Conservation (phyloP, 2,888 invertebrate species). For the Nebria brevicollis region DNA sequence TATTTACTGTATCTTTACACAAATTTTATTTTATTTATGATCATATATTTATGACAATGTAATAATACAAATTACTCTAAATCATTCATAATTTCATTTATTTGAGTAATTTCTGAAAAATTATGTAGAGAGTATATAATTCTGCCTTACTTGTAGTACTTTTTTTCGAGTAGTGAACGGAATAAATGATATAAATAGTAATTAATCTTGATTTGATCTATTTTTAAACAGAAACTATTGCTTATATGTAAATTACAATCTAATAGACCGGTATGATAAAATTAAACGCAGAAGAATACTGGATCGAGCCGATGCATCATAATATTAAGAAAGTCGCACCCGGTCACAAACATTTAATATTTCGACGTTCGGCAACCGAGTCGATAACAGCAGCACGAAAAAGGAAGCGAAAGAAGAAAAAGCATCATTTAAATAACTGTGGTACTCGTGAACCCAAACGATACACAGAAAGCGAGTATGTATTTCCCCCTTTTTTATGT, state of each 20-base stretch:
- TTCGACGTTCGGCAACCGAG: slow-evolving; percentile 73
- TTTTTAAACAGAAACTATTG: background rate
- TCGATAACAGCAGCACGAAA: slow-evolving; percentile 57
- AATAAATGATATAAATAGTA: background rate
- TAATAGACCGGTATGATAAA: slow-evolving; percentile 74
- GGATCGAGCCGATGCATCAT: slow-evolving; percentile 76
- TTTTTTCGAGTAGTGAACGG: too few relatives aligned
- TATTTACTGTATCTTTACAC: too few relatives aligned
- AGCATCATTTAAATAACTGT: slow-evolving; percentile 66
- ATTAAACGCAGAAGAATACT: slow-evolving; percentile 74
- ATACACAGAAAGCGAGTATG: slow-evolving; percentile 64
- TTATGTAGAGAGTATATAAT: too few relatives aligned
- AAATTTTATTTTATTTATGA: too few relatives aligned
- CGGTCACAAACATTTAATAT: slow-evolving; percentile 75
- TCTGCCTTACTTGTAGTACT: too few relatives aligned
- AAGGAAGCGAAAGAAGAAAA: slow-evolving; percentile 64
- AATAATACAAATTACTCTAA: too few relatives aligned
- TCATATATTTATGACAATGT: too few relatives aligned
- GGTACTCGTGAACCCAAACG: slow-evolving; percentile 68
- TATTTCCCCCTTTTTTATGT: slow-evolving; percentile 23
- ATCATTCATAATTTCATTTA: too few relatives aligned
- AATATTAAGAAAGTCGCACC: slow-evolving; percentile 59
- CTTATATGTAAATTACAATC: slow-evolving; percentile 46
- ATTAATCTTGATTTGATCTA: background rate
- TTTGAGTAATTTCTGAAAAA: too few relatives aligned